Evolutionary conservation across 2,888 invertebrate species (phyloP).

Genomic region (Ceramica pisi): DNA sequence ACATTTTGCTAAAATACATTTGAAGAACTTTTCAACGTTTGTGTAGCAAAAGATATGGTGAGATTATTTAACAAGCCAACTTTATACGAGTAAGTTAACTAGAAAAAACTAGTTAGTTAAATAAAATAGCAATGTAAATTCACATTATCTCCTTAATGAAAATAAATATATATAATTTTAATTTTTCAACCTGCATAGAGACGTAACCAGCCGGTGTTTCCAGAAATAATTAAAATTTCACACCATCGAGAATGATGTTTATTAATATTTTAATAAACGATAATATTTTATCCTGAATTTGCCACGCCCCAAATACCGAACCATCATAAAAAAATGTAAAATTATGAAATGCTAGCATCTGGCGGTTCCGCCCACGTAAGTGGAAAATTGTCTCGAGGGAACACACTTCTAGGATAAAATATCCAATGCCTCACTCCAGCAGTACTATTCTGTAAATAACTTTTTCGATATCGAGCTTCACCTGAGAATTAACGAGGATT

Average conservation of each 20-base stretch:
- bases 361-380: too few species aligned
- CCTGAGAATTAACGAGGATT: too few species aligned
- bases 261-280: too few species aligned
- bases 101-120: background rate
- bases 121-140: background rate
- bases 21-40: constrained; percentile 16
- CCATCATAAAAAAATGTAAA: background rate
- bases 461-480: too few species aligned
- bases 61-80: background rate
- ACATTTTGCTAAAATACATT: constrained; percentile 31
- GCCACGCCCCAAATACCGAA: background rate
- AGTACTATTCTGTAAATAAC: too few species aligned
- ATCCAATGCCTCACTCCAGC: too few species aligned
- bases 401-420: too few species aligned
- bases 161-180: background rate
- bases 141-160: too few species aligned
- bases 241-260: background rate
- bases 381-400: too few species aligned
- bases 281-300: background rate
- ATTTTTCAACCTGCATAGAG: background rate
- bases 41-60: constrained; percentile 4
- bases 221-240: background rate
- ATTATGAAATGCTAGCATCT: background rate
- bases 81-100: background rate
- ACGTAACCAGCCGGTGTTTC: background rate